Percentiles rank a stretch among this genome's conserved stretches.
Evolutionary conservation across 2,888 invertebrate species (phyloP).

Genomic region (Pristionchus entomophagus): DNA sequence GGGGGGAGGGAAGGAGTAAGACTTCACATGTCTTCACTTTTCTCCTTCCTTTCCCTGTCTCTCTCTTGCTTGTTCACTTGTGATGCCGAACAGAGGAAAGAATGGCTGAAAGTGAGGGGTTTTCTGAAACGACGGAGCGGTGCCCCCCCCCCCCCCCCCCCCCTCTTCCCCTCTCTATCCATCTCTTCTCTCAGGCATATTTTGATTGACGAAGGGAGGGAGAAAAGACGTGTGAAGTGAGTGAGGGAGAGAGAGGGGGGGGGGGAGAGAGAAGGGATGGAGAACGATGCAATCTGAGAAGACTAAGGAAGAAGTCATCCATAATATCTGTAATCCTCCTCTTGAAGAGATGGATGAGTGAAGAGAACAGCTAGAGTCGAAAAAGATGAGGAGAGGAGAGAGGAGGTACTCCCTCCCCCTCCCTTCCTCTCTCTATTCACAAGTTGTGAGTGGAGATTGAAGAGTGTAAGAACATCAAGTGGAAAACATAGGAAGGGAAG

Average conservation of each 20-base stretch:
- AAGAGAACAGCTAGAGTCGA: neutral
- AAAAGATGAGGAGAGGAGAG: no score
- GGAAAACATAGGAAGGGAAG: conserved; percentile 17
- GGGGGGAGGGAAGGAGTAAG: neutral
- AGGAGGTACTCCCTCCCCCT: conserved; percentile 10
- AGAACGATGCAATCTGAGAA: conserved; percentile 33
- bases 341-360: neutral
- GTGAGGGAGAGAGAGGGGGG: neutral
- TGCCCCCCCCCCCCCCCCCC: neutral
- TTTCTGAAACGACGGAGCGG: neutral
- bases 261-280: neutral
- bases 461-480: conserved; percentile 25
- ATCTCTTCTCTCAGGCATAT: conserved; percentile 19
- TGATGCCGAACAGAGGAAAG: conserved; percentile 2
- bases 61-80: neutral
- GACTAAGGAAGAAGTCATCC: conserved; percentile 18
- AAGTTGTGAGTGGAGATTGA: conserved; percentile 15
- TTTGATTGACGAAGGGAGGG: neutral
- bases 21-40: neutral
- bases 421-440: neutral
- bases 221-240: conserved; percentile 16
- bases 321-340: conserved; percentile 22
- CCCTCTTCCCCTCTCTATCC: neutral
- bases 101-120: conserved; percentile 19
- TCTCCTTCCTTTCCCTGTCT: neutral